These are phyloP conservation scores for Lepus townsendii DNA, from an alignment of 2,797 vertebrate species.

Conservation along the genomic window DNA sequence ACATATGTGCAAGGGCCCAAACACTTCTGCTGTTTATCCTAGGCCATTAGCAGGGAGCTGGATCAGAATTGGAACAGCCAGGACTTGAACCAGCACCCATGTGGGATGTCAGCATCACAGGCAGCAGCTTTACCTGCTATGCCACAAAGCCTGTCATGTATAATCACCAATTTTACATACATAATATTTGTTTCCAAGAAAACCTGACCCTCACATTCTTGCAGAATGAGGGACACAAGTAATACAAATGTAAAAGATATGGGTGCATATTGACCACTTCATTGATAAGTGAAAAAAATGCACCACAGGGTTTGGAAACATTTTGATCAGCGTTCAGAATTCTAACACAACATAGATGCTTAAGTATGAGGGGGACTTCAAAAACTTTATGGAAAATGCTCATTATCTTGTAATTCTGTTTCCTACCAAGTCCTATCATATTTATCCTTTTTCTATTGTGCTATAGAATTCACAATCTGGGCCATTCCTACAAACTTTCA, in stretches of 20 bases:
- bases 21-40: too few species aligned
- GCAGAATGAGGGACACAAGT: background rate
- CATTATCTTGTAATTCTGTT: too few species aligned
- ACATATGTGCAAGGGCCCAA: too few species aligned
- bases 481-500: background rate
- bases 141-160: too few species aligned
- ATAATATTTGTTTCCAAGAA: conserved; percentile 40
- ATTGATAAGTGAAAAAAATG: background rate
- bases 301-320: background rate
- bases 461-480: background rate
- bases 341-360: background rate
- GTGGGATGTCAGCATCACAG: too few species aligned
- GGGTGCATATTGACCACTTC: background rate
- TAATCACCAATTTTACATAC: background rate
- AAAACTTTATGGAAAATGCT: too few species aligned
- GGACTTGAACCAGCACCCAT: too few species aligned
- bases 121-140: too few species aligned
- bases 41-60: too few species aligned
- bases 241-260: background rate
- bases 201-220: background rate
- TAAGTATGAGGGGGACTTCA: background rate
- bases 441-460: background rate
- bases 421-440: too few species aligned
- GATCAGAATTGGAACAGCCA: too few species aligned
- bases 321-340: background rate